A percentile compares a stretch with the other conserved stretches of the same genome.
phyloP scores from a whole-genome alignment of 2,797 vertebrate species.

The Lagothrix lagotricha region DNA sequence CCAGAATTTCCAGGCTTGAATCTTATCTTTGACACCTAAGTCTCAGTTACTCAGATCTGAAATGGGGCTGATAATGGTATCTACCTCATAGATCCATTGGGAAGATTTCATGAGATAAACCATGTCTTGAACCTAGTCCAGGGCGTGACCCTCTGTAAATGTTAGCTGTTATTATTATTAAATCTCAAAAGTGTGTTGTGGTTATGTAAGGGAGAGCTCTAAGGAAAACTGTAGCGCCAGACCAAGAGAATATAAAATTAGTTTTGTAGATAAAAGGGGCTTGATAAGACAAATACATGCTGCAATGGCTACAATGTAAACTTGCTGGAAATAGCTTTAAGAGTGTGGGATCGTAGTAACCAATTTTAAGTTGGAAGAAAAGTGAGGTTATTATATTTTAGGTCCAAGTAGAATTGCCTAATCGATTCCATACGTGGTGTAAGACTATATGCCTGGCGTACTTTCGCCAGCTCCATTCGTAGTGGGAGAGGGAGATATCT shows the following conservation, averaged over 20 bases:
- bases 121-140: background rate
- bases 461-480: background rate
- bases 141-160: constrained; percentile 6
- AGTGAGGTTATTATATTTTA: constrained; percentile 59
- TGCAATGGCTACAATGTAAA: constrained; percentile 42
- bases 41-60: constrained; percentile 26
- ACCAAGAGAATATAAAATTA: constrained; percentile 43
- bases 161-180: background rate
- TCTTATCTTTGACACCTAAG: background rate
- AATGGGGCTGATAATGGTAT: background rate
- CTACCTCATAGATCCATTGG: background rate
- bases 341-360: background rate
- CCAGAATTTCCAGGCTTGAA: constrained; percentile 11
- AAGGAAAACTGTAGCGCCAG: constrained; percentile 15
- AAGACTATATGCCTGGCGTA: constrained; percentile 10
- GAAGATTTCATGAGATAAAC: constrained; percentile 15
- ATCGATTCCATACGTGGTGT: constrained; percentile 56
- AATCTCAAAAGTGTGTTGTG: constrained; percentile 2
- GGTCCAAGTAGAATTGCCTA: constrained; percentile 57
- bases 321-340: constrained; percentile 60
- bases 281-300: constrained; percentile 40
- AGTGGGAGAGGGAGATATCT: background rate
- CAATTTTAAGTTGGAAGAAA: constrained; percentile 64
- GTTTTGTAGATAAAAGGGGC: constrained; percentile 51
- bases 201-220: background rate